These are phyloP conservation scores for Apotomis betuletana DNA, from an alignment of 2,888 invertebrate genomes.

Conservation along the genomic window DNA sequence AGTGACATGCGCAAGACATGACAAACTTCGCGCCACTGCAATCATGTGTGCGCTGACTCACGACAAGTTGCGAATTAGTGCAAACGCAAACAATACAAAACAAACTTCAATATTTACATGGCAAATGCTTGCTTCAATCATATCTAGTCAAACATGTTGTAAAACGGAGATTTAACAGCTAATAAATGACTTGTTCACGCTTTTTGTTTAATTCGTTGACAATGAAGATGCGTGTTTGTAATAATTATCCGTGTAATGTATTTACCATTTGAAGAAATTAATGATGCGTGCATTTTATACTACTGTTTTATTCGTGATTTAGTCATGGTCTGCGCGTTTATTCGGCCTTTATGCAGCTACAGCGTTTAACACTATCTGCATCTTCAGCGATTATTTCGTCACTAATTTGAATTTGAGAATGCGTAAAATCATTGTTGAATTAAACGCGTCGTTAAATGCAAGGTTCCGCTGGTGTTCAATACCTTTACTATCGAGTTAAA, in stretches of 20 bases:
- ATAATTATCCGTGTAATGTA: slow-evolving; percentile 6
- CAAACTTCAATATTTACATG: slow-evolving; percentile 19
- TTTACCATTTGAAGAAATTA: slow-evolving; percentile 14
- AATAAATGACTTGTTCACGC: not conserved
- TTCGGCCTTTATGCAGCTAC: slow-evolving; percentile 19
- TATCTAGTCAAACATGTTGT: not conserved
- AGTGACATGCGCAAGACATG: slow-evolving; percentile 16
- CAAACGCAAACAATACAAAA: slow-evolving; percentile 27
- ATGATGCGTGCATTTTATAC: slow-evolving; percentile 14
- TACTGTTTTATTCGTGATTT: slow-evolving; percentile 18
- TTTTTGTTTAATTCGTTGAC: not conserved
- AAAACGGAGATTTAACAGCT: not conserved
- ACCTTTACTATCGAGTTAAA: slow-evolving; percentile 29
- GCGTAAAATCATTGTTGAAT: slow-evolving; percentile 16
- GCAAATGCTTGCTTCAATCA: slow-evolving; percentile 5
- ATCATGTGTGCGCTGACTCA: slow-evolving; percentile 35
- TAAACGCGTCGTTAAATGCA: slow-evolving; percentile 28
- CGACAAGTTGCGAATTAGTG: slow-evolving; percentile 28
- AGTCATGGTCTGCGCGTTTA: slow-evolving; percentile 24
- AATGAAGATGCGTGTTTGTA: slow-evolving; percentile 11
- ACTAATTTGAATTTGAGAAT: slow-evolving; percentile 14
- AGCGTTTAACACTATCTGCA: slow-evolving; percentile 28
- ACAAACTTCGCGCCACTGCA: slow-evolving; percentile 23
- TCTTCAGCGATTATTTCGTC: slow-evolving; percentile 21
- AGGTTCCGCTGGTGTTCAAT: slow-evolving; percentile 23